phyloP scores from a whole-genome alignment of 2,113 vertebrate species.

The Rallus limicola region DNA sequence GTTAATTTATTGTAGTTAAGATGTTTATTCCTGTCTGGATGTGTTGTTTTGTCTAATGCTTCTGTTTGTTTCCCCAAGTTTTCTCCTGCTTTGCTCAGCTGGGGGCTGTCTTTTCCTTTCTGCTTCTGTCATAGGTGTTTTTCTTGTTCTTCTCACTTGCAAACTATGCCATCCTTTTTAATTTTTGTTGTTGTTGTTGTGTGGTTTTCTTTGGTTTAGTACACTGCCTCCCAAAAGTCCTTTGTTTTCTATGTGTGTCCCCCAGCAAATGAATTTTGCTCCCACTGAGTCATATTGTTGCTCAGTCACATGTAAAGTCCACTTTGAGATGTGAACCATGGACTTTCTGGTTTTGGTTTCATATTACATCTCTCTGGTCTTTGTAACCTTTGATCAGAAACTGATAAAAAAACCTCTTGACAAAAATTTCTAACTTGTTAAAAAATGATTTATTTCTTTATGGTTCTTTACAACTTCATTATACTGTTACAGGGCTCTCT shows the following conservation, averaged over 20 bases:
- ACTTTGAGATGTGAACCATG: not conserved
- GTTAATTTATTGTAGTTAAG: not conserved
- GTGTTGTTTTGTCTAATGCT: not conserved
- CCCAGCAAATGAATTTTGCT: not conserved
- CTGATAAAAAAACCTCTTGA: not conserved
- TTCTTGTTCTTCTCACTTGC: not conserved
- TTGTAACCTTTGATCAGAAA: not conserved
- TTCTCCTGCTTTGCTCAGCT: not conserved
- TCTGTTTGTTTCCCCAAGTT: not conserved
- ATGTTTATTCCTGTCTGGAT: not conserved
- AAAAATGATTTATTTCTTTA: not conserved
- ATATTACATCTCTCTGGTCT: not conserved
- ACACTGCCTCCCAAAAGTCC: not conserved
- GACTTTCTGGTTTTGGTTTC: not conserved
- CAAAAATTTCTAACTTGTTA: not conserved
- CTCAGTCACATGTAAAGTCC: fast-evolving
- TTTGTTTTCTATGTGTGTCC: not conserved
- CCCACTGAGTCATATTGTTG: not conserved
- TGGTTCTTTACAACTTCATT: not conserved
- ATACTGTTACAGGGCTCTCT: not conserved
- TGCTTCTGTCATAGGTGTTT: not conserved
- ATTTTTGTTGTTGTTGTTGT: not conserved
- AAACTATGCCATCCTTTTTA: not conserved
- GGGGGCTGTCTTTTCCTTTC: not conserved
- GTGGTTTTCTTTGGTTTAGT: not conserved